Base-by-base conservation (phyloP, 2,797 vertebrate species). In the Sparidentex hasta region DNA sequence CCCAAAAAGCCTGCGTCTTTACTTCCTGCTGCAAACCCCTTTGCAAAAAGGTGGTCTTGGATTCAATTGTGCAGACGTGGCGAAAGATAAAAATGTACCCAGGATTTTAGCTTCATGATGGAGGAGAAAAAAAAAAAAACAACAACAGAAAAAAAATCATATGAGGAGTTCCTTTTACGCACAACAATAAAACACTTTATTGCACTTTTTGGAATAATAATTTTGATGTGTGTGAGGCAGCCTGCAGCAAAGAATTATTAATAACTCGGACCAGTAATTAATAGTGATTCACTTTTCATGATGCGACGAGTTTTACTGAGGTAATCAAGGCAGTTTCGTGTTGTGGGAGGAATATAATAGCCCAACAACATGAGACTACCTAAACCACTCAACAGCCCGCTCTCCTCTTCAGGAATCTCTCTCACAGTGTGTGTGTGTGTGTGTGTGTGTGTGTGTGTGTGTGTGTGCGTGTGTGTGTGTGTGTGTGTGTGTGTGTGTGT, bases 291-390 rank as follows among this genome's bases (percentile, higher is more conserved):
- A 65, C 25, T 81, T 88, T 66, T 84, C 82, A 78, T 21, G 83
- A 78, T 86, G 81, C 76, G 88, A 90, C 72, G 88, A 89, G 59
- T 91, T 92, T 93, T 91, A 91, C 92, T 92, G 97, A 97, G 96
- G 97, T 96, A 97, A 98, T 98, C 96, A 97, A 97, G 97, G 96
- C 97, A 97, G 97, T 97, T 96, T 97, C 95, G 91, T 97, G 97
- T 98, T 98, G 97, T 97, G 96, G 97, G 96, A 96, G 95, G 96
- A 88, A 95, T 78, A 89, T 95, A 50, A 95, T 90, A 98, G 96
- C 96, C 97, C 97, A 98, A 97, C 97, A 98, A 98, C 97, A 98
- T 97, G 96, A 97, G 97, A 98, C 97, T 98, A 98, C 97, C 97
- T 98, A 98, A 97, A 98, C 96, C 97, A 97, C 97, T 95, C 95